phyloP scores from a whole-genome alignment of 1,140 invertebrate species.

The Drosophila tani region DNA sequence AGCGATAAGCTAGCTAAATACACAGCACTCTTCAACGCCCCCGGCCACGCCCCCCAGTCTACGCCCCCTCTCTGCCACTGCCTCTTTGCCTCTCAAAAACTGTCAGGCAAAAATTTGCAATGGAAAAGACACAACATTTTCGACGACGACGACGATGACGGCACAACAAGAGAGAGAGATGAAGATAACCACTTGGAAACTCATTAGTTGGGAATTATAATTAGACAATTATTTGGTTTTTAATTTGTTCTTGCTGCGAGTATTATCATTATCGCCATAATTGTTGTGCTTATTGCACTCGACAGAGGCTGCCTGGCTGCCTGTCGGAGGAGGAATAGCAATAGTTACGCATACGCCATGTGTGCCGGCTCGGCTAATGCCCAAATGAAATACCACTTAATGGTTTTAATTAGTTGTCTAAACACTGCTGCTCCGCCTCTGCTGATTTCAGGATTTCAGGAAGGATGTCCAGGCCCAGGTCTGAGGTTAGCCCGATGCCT shows the following conservation, averaged over 20 bases:
- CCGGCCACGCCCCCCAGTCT: neutral
- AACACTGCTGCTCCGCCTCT: conserved; percentile 11
- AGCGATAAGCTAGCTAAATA: conserved; percentile 78
- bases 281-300: conserved; percentile 37
- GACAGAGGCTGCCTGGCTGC: neutral
- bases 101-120: conserved; percentile 57
- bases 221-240: conserved; percentile 79
- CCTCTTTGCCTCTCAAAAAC: neutral
- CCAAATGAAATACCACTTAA: conserved; percentile 43
- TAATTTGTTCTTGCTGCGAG: conserved; percentile 46
- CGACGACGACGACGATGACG: too few species aligned
- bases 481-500: conserved; percentile 28
- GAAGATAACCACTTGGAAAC: conserved; percentile 78
- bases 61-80: neutral
- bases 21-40: conserved; percentile 44
- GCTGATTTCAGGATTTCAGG: too few species aligned
- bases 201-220: conserved; percentile 78
- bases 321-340: neutral
- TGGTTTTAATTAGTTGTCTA: conserved; percentile 48
- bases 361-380: conserved; percentile 24
- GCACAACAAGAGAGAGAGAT: too few species aligned
- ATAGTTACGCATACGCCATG: conserved; percentile 29
- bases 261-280: conserved; percentile 41
- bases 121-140: conserved; percentile 55
- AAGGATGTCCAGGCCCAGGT: neutral